Evolutionary conservation across 2,888 invertebrate species (phyloP).

Genomic region (Nemotelus nigrinus): DNA sequence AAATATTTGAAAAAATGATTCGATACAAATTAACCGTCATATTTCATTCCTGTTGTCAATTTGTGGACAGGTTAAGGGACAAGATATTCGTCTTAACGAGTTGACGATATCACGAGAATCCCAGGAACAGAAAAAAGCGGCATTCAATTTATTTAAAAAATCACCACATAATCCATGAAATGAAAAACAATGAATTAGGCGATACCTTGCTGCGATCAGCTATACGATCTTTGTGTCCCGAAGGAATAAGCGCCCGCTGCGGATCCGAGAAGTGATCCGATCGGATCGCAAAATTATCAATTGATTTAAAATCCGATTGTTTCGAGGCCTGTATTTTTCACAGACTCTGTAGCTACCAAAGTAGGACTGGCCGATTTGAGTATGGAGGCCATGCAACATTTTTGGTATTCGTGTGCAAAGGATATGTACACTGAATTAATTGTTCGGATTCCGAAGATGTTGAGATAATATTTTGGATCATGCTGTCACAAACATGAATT

Average conservation of each 20-base stretch:
- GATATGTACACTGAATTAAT: conserved; percentile 48
- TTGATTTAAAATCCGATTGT: conserved; percentile 31
- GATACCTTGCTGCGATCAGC: conserved; percentile 18
- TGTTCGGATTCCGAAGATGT: conserved; percentile 48
- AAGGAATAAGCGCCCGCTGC: conserved; percentile 39
- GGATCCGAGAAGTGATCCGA: conserved; percentile 32
- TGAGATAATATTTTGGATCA: conserved; percentile 51
- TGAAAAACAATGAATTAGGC: conserved; percentile 44
- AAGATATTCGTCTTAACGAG: conserved; percentile 47
- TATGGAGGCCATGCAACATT: neutral
- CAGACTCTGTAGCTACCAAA: no score
- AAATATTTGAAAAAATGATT: conserved; percentile 53
- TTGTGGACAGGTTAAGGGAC: conserved; percentile 47
- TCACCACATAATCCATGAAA: conserved; percentile 37
- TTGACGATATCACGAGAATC: conserved; percentile 49
- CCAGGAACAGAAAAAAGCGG: conserved; percentile 46
- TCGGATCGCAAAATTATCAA: conserved; percentile 30
- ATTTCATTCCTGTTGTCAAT: conserved; percentile 54
- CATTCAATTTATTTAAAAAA: conserved; percentile 41
- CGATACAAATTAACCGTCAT: conserved; percentile 54
- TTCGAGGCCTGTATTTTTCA: neutral
- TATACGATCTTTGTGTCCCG: neutral
- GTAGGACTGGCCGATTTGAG: neutral
- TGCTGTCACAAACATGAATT: conserved; percentile 51
- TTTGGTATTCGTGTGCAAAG: neutral